A percentile compares a stretch with the other conserved stretches of the same genome.
Conservation (phyloP, 2,797 vertebrate genomes). For the Tapirus indicus region DNA sequence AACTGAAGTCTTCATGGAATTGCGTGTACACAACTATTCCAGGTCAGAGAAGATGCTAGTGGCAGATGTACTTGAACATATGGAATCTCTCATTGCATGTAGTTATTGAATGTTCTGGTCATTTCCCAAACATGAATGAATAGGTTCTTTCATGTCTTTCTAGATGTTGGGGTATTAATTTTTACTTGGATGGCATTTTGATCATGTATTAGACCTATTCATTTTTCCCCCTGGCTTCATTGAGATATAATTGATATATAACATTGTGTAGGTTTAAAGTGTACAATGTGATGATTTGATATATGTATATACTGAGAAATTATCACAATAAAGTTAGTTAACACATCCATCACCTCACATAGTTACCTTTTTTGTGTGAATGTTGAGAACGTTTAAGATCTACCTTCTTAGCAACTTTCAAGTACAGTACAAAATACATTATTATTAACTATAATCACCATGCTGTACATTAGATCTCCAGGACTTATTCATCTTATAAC, state of each 20-base stretch:
- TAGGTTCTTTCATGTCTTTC: background rate
- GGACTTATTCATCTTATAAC: background rate
- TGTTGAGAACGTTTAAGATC: background rate
- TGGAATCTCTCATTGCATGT: background rate
- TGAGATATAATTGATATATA: background rate
- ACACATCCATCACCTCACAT: background rate
- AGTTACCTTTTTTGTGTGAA: background rate
- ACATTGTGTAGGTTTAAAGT: background rate
- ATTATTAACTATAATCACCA: background rate
- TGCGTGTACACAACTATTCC: background rate
- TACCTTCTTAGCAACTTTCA: background rate
- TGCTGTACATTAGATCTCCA: background rate
- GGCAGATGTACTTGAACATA: background rate
- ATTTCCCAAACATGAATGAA: background rate
- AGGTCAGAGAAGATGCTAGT: background rate
- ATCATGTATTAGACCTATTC: background rate
- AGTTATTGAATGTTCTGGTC: background rate
- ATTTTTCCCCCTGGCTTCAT: background rate
- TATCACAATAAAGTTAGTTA: background rate
- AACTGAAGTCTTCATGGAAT: background rate
- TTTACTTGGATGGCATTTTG: background rate
- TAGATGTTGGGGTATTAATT: background rate
- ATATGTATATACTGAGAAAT: background rate
- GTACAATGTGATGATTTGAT: background rate
- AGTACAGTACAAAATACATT: background rate